Evolutionary conservation across 2,797 vertebrate species (phyloP).

Genomic region (Microctenopoma lineatum): DNA sequence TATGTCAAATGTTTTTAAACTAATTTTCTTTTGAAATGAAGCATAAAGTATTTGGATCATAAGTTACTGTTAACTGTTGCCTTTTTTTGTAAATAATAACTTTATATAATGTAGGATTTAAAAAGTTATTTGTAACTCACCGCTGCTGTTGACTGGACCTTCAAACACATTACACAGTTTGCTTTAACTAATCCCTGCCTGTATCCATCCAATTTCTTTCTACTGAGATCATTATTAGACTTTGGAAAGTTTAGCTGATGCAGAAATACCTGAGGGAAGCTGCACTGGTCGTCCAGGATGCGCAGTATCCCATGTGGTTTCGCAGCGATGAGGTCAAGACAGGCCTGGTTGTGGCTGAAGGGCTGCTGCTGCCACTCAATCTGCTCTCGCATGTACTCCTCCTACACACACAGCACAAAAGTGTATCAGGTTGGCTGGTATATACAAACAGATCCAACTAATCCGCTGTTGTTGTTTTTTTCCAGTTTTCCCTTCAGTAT

Average conservation of each 20-base stretch:
- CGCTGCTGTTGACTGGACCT: background rate
- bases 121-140: slow-evolving; percentile 7
- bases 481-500: background rate
- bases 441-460: slow-evolving; percentile 1
- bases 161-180: background rate
- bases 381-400: slow-evolving; percentile 95
- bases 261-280: slow-evolving; percentile 91
- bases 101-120: slow-evolving; percentile 6
- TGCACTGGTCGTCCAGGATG: slow-evolving; percentile 95
- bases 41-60: slow-evolving; percentile 12
- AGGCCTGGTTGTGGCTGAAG: slow-evolving; percentile 91
- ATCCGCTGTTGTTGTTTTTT: background rate
- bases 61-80: slow-evolving; percentile 8
- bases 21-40: slow-evolving; percentile 23
- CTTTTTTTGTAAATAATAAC: background rate
- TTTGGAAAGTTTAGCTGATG: slow-evolving; percentile 5
- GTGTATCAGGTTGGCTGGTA: slow-evolving; percentile 1
- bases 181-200: slow-evolving; percentile 3
- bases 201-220: slow-evolving; percentile 5
- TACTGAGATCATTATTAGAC: background rate
- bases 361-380: slow-evolving; percentile 92
- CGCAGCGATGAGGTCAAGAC: slow-evolving; percentile 94
- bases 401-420: slow-evolving; percentile 75
- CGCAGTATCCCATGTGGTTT: slow-evolving; percentile 95
- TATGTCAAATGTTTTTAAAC: slow-evolving; percentile 20